Evolutionary conservation across 1,140 invertebrate species (phyloP), one percentile per base, ranked within the genome.

Genomic region (Araneus ventricosus): DNA sequence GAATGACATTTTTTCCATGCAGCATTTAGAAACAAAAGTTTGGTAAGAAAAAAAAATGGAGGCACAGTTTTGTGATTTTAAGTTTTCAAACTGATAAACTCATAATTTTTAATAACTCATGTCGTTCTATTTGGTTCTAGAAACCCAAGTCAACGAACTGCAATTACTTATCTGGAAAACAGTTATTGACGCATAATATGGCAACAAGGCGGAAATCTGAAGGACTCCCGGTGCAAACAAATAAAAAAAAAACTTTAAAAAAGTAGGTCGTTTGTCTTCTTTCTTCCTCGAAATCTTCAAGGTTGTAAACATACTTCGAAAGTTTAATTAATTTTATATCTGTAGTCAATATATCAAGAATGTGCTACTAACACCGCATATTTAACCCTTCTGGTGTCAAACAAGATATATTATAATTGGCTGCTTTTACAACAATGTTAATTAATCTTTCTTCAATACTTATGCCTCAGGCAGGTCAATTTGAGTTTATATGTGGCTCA

Each of bases 141-240:
- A 52, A 89, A 30, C 10, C 30, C 45, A 82, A 82, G 88, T 82
- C 88, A 90, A 82, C 80, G 88, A 80, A 90, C 88, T 90, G 37
- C 17, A 59, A 90, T 79, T 80, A 61, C 27, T 27, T 37, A 45
- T 90, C 82, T n/a, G 6, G n/a, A 57, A 7, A 82, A 82, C 30
- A 20, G 22, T 90, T 90, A 61, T 24, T 90, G 8, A 59, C 61
- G 27, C 34, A 41, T 39, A 70, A 34, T 57, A 39, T 82, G 70
- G 88, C 52, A 90, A 82, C 75, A 82, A 82, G 10, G 75, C 34
- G 17, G 27, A 90, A 34, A 59, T 59, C 39, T 57, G 34, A 89
- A 89, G 88, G 88, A 75, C 45, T 89, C 52, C 79, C 61, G 30
- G 39, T 84, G 39, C 39, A 14, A 34, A 52, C 17, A 52, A 52